Base-by-base conservation (phyloP, 2,113 vertebrate genomes). In the Bolborhynchus lineola region DNA sequence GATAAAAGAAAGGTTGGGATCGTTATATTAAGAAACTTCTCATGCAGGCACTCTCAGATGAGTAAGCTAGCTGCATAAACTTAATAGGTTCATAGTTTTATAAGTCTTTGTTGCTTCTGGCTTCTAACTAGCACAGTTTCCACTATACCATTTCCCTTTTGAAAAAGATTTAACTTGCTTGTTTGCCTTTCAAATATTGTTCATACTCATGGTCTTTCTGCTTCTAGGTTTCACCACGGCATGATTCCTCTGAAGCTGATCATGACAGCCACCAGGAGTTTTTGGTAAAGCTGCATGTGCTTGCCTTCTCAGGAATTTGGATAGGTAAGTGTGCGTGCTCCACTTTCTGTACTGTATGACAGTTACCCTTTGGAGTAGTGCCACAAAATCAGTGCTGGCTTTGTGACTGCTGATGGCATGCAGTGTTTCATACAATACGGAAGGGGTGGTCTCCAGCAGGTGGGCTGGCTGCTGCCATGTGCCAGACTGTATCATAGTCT, bases 171-270 rank as follows among this genome's bases (percentile, higher is more conserved):
- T 69, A 0, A 69, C 31, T 50, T 10, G 10, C 46, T 83, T 3
- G 5, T 53, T 83, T 89, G 29, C 70, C 3, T 5, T 55, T 83
- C 26, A n/a, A 5, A 53, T 63, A 63, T 88, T 76, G 4, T 86
- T 95, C 37, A 71, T 82, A 47, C 16, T 10, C 1, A 1, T 44
- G 59, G 42, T 92, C 47, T 85, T 82, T 86, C 60, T 88, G 79
- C 33, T 90, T 92, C 69, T 62, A 95, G 91, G 57, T 89, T 90
- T 90, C 59, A 23, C 59, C 5, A 19, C 88, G 75, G 21, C 76
- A 15, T 69, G 72, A 25, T 33, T 64, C 53, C 72, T 44, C 71
- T 81, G 59, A 42, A 88, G 55, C 3, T 41, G 52, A 20, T 65
- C 0, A 9, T 62, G 49, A 26, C 37, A 25, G 68, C 37, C 21